Evolutionary conservation across 2,888 invertebrate species (phyloP), one percentile per base, ranked within the genome.

Genomic region (Scaptodrosophila latifasciaeformis): DNA sequence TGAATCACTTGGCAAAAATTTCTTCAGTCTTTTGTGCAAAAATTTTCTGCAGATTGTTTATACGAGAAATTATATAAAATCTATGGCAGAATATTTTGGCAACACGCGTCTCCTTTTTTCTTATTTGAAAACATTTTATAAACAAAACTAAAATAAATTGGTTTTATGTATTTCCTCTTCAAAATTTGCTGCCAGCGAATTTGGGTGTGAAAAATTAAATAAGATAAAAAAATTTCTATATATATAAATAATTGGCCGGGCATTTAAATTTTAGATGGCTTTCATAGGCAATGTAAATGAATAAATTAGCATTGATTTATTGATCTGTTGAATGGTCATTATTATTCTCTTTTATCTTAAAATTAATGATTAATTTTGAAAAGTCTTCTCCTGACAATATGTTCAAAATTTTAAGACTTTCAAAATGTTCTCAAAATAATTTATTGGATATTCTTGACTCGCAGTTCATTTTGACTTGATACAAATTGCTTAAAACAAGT

Each of bases 41-140:
- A 60, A 40, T 49, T 43, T 37, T 49, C 39, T n/a, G n/a, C 35
- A 21, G 19, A 56, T 58, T 74, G 70, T 75, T 71, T 78, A 70
- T 66, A 48, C 42, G 12, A 2, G 34, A 70, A 35, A 56, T 59
- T 61, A 67, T 55, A 27, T 30, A 52, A 37, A 61, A 34, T 13
- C 13, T 34, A 34, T 34, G 1, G 34, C 15, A 6, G 2, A 34
- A 67, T 50, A 61, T 63, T 64, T 75, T 71, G 62, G 67, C 77
- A 72, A 40, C 56, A 49, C 34, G 46, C 34, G 10, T 34, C 13
- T 34, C 34, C 3, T 12, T 17, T 57, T 47, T 31, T 21, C 24
- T 44, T 47, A 47, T 71, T 78, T 78, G n/a, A n/a, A n/a, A n/a
- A n/a, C n/a, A n/a, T n/a, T n/a, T n/a, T n/a, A n/a, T n/a, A n/a